Conservation (phyloP, 2,797 vertebrate genomes). For the Fratercula arctica region DNA sequence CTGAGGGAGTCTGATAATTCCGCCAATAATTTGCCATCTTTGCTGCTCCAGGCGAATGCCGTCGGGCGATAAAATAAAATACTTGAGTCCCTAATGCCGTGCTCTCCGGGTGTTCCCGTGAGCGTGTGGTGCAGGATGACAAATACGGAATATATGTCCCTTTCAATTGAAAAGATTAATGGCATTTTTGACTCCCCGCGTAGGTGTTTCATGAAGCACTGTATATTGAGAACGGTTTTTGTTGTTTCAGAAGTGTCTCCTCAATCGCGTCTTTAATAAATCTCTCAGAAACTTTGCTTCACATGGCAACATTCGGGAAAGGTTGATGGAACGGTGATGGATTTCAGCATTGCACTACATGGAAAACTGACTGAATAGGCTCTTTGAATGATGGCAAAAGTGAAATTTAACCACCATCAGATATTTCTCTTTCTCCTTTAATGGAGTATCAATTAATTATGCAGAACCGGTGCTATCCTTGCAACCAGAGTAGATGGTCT, state of each 20-base stretch:
- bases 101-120: neutral
- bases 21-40: neutral
- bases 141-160: neutral
- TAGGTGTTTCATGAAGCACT: neutral
- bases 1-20: neutral
- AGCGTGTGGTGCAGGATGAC: neutral
- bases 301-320: neutral
- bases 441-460: neutral
- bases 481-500: neutral
- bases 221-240: neutral
- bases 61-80: neutral
- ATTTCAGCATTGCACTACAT: neutral
- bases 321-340: neutral
- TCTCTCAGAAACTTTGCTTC: neutral
- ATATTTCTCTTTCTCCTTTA: neutral
- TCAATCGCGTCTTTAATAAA: neutral
- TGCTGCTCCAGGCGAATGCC: neutral
- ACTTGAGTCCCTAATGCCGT: neutral
- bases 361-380: neutral
- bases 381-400: neutral
- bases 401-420: neutral
- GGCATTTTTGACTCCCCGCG: neutral
- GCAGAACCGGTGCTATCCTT: neutral
- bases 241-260: neutral
- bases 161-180: neutral